A percentile compares a stretch with the other conserved stretches of the same genome.
Conservation (phyloP, 1,140 invertebrate genomes). For the Panagrolaimus sp. region DNA sequence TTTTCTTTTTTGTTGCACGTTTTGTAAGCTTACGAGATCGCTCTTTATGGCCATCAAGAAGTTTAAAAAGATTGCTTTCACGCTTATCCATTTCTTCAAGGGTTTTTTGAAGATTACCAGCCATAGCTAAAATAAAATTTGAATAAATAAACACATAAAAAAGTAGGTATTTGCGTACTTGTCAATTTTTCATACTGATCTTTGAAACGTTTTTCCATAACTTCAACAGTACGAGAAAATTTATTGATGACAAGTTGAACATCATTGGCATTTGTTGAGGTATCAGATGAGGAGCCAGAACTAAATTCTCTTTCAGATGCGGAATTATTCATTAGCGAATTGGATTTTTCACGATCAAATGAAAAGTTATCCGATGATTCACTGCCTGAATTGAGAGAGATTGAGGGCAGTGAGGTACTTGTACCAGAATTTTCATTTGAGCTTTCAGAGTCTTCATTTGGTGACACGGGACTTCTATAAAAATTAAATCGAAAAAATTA, state of each 20-base stretch:
- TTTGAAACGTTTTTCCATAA: constrained; percentile 2
- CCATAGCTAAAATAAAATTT: background rate
- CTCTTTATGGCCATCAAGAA: constrained; percentile 1
- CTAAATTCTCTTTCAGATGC: background rate
- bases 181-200: constrained; percentile 7
- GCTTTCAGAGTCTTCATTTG: background rate
- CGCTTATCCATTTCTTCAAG: constrained; percentile 6
- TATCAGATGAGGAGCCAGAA: background rate
- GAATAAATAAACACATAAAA: background rate
- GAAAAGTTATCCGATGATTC: constrained; percentile 1
- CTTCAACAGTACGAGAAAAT: background rate
- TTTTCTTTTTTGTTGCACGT: background rate
- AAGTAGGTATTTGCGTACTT: background rate
- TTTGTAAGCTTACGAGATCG: constrained; percentile 14
- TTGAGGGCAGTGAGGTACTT: background rate
- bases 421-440: background rate
- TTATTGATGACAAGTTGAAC: background rate
- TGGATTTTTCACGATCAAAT: constrained; percentile 10
- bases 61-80: background rate
- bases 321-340: background rate
- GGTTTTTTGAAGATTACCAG: constrained; percentile 3
- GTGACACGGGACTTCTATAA: background rate
- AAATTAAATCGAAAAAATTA: no score
- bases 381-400: background rate
- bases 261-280: background rate